These are phyloP conservation scores for Drosophila obscura DNA, from an alignment of 1,140 invertebrate species.

Conservation along the genomic window DNA sequence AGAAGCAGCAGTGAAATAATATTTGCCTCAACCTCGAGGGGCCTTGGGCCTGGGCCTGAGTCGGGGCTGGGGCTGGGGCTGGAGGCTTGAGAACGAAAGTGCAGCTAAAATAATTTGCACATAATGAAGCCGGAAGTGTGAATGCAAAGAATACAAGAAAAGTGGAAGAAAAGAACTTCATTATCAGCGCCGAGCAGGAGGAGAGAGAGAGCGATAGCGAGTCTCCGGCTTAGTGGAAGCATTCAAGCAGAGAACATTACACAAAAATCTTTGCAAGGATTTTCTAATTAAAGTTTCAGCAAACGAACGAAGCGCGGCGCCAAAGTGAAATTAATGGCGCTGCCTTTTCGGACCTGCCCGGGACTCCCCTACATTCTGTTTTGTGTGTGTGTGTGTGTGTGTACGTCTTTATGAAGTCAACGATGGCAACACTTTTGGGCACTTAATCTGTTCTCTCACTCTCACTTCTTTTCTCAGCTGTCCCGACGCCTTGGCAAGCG, in stretches of 20 bases:
- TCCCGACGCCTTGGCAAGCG: constrained; percentile 19
- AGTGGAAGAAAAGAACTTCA: constrained; percentile 72
- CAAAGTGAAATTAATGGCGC: constrained; percentile 79
- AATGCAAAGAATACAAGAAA: constrained; percentile 71
- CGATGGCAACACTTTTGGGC: constrained; percentile 50
- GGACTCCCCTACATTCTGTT: constrained; percentile 10
- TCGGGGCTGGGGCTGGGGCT: neutral
- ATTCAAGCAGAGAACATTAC: constrained; percentile 70
- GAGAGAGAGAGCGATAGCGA: constrained; percentile 11
- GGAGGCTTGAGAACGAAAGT: constrained; percentile 34
- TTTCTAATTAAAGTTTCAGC: constrained; percentile 81
- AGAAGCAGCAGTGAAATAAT: constrained; percentile 40
- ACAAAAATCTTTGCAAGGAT: constrained; percentile 70
- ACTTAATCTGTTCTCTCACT: constrained; percentile 67
- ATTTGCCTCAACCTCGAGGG: constrained; percentile 39
- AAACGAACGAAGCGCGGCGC: constrained; percentile 55
- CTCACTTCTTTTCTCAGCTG: constrained; percentile 10
- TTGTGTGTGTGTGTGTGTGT: constrained; percentile 7
- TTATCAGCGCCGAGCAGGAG: constrained; percentile 57
- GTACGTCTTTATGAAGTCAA: constrained; percentile 64
- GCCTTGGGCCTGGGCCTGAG: neutral
- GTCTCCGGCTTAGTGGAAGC: constrained; percentile 32
- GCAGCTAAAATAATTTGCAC: constrained; percentile 80
- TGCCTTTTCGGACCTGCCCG: constrained; percentile 46
- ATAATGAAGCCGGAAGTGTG: constrained; percentile 82